Conservation (phyloP, 2,113 vertebrate species). For the Circaetus gallicus region DNA sequence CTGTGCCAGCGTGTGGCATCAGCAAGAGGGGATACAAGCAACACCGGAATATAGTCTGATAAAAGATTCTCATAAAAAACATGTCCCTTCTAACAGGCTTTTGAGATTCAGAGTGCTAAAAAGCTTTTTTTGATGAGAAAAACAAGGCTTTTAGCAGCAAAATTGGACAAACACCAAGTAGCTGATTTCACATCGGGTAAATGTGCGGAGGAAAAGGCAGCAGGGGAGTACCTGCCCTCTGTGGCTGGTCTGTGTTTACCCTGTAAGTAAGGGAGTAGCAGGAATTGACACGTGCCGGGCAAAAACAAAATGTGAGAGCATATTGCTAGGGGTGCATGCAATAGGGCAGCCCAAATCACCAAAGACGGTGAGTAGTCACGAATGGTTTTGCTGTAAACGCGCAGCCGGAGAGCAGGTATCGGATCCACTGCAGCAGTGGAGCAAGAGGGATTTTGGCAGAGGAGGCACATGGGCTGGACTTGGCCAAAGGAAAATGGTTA, state of each 20-base stretch:
- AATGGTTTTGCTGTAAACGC: neutral
- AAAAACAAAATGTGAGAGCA: neutral
- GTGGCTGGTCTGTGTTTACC: neutral
- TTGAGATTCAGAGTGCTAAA: neutral
- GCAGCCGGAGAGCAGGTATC: neutral
- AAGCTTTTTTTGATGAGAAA: neutral
- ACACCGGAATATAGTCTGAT: neutral
- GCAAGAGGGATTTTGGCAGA: neutral
- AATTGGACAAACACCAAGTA: neutral
- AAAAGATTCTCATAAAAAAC: neutral
- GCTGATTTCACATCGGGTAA: neutral
- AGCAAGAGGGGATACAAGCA: neutral
- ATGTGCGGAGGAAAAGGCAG: neutral
- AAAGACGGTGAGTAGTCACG: accelerated
- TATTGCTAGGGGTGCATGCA: neutral
- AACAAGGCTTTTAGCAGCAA: neutral
- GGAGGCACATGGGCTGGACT: accelerated
- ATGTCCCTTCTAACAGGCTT: neutral
- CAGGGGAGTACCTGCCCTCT: neutral
- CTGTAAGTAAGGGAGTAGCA: neutral
- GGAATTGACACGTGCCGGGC: neutral
- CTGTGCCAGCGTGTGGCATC: neutral
- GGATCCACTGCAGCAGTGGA: accelerated
- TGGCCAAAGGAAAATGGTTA: neutral
- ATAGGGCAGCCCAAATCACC: neutral